Conservation (phyloP, 2,888 invertebrate genomes). For the Allygus modestus region DNA sequence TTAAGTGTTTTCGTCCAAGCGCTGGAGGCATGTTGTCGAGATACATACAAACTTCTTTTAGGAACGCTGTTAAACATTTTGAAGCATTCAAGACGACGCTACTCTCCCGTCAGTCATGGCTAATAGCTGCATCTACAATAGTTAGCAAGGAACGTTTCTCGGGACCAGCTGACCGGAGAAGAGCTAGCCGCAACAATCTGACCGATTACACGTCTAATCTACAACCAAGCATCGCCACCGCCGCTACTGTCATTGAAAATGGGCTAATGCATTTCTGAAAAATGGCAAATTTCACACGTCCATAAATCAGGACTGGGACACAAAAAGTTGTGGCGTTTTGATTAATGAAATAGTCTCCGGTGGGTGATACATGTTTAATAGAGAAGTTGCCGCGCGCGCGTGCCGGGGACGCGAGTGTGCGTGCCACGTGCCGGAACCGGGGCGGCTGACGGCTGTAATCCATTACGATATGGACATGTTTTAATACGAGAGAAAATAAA, state of each 20-base stretch:
- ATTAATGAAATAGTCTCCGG: slow-evolving; percentile 58
- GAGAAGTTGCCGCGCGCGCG: slow-evolving; percentile 28
- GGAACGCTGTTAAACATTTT: too few relatives aligned
- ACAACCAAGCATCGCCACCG: not conserved
- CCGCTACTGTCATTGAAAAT: slow-evolving; percentile 17
- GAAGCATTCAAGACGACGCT: too few relatives aligned
- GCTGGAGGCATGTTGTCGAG: too few relatives aligned
- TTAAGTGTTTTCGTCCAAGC: too few relatives aligned
- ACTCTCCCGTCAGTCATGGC: too few relatives aligned
- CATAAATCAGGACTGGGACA: slow-evolving; percentile 43
- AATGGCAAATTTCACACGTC: slow-evolving; percentile 54
- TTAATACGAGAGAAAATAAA: slow-evolving; percentile 61
- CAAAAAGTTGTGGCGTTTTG: slow-evolving; percentile 60
- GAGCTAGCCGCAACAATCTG: not conserved
- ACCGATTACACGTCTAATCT: not conserved
- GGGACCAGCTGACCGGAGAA: not conserved
- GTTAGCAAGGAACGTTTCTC: too few relatives aligned
- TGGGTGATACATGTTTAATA: slow-evolving; percentile 50
- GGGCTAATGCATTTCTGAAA: slow-evolving; percentile 53
- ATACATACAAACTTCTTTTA: too few relatives aligned
- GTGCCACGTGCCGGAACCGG: slow-evolving; percentile 50
- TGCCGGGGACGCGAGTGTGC: not conserved
- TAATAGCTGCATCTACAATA: too few relatives aligned
- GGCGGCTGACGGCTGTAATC: slow-evolving; percentile 46
- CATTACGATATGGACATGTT: slow-evolving; percentile 57